A percentile compares a stretch with the other conserved stretches of the same genome.
Conservation (phyloP, 2,797 vertebrate species). For the Fratercula arctica region DNA sequence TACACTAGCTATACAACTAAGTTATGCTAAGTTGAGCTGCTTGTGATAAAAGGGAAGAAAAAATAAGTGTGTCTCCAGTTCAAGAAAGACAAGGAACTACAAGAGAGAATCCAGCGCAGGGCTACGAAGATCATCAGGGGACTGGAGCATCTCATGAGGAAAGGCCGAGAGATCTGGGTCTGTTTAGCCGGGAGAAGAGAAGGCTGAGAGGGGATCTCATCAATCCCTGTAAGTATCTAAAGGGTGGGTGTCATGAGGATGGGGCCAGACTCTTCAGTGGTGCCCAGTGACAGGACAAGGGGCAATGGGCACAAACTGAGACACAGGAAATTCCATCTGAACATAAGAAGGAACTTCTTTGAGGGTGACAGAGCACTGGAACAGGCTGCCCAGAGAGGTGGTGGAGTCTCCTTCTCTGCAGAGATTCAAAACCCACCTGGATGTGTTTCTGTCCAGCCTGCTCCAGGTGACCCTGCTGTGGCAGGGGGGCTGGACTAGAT, state of each 20-base stretch:
- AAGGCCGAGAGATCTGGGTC: not conserved
- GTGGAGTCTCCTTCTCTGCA: not conserved
- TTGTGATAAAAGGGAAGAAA: not conserved
- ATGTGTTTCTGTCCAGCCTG: not conserved
- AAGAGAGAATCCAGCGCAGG: not conserved
- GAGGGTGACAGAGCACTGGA: not conserved
- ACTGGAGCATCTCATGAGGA: not conserved
- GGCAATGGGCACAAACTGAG: not conserved
- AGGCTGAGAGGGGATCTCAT: not conserved
- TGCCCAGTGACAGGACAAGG: not conserved
- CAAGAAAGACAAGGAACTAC: not conserved
- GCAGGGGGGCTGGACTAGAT: not conserved
- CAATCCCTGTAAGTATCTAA: not conserved
- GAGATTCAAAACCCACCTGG: not conserved
- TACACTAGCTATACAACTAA: not conserved
- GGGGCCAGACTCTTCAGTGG: not conserved
- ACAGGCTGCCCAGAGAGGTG: not conserved
- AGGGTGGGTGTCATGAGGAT: not conserved
- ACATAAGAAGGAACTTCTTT: not conserved
- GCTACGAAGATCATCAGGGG: not conserved
- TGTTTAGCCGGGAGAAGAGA: not conserved
- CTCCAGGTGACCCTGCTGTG: not conserved
- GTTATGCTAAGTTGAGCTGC: not conserved
- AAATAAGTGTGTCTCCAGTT: not conserved
- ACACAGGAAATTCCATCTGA: not conserved